phyloP scores from a whole-genome alignment of 2,888 invertebrate genomes.

The Cataglyphis rosenhaueri region DNA sequence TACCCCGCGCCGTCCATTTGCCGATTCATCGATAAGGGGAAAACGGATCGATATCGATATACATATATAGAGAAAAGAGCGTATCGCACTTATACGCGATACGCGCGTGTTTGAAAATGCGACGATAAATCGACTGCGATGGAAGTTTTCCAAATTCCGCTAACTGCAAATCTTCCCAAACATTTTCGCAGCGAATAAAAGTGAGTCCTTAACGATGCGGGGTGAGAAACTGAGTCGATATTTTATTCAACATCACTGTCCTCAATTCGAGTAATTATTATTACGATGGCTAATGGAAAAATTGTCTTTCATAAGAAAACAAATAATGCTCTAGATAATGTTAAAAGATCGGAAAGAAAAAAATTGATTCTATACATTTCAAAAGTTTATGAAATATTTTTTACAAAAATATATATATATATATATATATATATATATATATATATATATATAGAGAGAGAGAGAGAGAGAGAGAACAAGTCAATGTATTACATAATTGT shows the following conservation, averaged over 20 bases:
- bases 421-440: no score
- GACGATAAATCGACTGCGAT: constrained; percentile 35
- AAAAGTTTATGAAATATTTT: not conserved
- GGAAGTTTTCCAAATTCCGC: constrained; percentile 22
- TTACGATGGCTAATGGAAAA: not conserved
- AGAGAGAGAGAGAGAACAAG: not conserved
- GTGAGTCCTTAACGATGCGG: not conserved
- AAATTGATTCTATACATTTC: not conserved
- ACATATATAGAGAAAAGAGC: constrained; percentile 2
- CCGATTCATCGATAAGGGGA: constrained; percentile 41
- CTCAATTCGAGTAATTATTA: not conserved
- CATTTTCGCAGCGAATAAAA: not conserved
- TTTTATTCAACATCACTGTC: not conserved
- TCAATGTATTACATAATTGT: not conserved
- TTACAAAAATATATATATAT: not conserved
- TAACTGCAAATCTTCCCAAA: constrained; percentile 21
- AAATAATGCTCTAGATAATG: not conserved
- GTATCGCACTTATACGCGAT: constrained; percentile 14
- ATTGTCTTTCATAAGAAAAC: not conserved
- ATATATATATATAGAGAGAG: no score
- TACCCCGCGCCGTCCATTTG: constrained; percentile 36
- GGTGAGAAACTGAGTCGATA: not conserved
- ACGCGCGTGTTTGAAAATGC: not conserved
- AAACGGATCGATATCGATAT: constrained; percentile 36
- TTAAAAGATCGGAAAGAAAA: not conserved